phyloP scores from a whole-genome alignment of 2,113 vertebrate species.

The Prietella phreatophila region DNA sequence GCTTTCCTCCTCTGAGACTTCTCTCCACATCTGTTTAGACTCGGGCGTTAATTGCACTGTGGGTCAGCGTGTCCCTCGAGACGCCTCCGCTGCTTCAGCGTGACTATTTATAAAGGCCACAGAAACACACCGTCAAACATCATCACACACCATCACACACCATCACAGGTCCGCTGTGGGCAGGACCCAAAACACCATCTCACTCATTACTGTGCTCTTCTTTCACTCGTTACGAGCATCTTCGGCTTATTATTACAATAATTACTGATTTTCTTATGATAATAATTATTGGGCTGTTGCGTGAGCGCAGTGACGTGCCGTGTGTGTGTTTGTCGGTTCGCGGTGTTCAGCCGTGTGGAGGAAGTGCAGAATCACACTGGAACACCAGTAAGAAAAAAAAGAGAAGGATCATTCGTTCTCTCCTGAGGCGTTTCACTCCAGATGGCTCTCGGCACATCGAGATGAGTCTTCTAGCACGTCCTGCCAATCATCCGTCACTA shows the following conservation, averaged over 20 bases:
- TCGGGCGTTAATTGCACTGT: conserved; percentile 55
- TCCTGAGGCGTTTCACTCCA: conserved; percentile 50
- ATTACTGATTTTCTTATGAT: not conserved
- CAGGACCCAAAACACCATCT: not conserved
- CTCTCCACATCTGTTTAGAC: conserved; percentile 52
- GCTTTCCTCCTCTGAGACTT: conserved; percentile 19
- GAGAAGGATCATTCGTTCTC: conserved; percentile 23
- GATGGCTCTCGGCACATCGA: conserved; percentile 47
- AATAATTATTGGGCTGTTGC: not conserved
- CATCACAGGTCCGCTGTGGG: not conserved
- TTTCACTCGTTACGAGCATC: not conserved
- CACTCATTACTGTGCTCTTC: not conserved
- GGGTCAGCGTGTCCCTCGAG: conserved; percentile 42
- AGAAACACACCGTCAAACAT: conserved; percentile 4
- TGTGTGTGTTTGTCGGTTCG: conserved; percentile 29
- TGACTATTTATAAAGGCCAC: conserved; percentile 57
- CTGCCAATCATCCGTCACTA: conserved; percentile 36
- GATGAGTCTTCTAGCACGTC: conserved; percentile 20
- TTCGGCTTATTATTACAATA: not conserved
- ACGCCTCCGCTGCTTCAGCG: conserved; percentile 40
- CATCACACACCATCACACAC: conserved; percentile 5
- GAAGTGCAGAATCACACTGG: conserved; percentile 26
- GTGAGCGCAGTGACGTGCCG: not conserved
- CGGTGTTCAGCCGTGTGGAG: conserved; percentile 37
- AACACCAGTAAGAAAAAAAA: not conserved